A percentile compares a stretch with the other conserved stretches of the same genome.
These are phyloP conservation scores for Platygyra sinensis DNA, from an alignment of 64 coral and sea anemone species.

Conservation along the genomic window DNA sequence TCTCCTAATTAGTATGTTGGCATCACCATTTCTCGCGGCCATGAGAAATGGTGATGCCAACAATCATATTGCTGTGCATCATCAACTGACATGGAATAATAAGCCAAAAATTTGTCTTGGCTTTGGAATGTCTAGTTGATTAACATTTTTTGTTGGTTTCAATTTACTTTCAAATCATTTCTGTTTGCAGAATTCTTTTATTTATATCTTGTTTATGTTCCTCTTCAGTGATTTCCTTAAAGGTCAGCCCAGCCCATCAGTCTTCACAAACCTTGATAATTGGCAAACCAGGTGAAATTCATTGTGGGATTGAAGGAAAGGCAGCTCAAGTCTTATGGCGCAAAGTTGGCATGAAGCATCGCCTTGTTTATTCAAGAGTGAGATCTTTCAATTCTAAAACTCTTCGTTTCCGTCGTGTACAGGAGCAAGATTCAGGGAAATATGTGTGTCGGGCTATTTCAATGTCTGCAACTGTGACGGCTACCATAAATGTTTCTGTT, in stretches of 20 bases:
- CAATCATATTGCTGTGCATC: too few relatives aligned
- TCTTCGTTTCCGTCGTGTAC: conserved; percentile 43
- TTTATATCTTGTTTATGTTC: background rate
- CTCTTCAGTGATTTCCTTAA: conserved; percentile 29
- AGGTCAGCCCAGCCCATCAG: conserved; percentile 50
- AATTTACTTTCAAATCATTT: too few relatives aligned
- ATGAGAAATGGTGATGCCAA: too few relatives aligned
- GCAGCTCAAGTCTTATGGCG: conserved; percentile 83
- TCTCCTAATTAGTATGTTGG: too few relatives aligned
- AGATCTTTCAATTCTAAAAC: conserved; percentile 36
- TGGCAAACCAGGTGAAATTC: conserved; percentile 63
- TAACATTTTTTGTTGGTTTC: too few relatives aligned
- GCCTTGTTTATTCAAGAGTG: conserved; percentile 34
- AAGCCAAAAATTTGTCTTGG: too few relatives aligned
- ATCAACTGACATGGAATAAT: too few relatives aligned
- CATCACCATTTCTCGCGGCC: too few relatives aligned
- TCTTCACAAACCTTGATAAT: conserved; percentile 35
- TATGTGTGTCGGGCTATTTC: conserved; percentile 77
- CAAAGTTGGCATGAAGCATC: conserved; percentile 48
- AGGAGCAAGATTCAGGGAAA: conserved; percentile 51
- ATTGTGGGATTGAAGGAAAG: conserved; percentile 70
- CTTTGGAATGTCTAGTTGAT: too few relatives aligned
- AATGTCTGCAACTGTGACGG: conserved; percentile 20
- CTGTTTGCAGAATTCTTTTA: too few relatives aligned
- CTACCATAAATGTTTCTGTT: conserved; percentile 60